phyloP scores from a whole-genome alignment of 2,113 vertebrate species.

The Rhinolophus ferrumequinum region DNA sequence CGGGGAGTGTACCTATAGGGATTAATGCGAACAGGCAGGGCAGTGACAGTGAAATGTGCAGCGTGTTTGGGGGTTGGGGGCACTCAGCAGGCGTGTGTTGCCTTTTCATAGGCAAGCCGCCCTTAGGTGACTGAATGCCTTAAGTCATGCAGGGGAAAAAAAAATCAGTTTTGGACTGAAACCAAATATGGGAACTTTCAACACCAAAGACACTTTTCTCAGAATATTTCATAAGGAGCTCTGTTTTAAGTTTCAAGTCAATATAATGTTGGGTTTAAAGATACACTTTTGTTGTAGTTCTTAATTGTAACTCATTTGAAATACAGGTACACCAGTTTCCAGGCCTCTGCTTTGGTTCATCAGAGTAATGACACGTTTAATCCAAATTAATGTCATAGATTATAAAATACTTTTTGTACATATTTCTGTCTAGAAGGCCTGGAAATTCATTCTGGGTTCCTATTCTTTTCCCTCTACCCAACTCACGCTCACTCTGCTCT shows the following conservation, averaged over 20 bases:
- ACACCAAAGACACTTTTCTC: neutral
- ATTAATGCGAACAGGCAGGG: neutral
- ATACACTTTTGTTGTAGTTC: neutral
- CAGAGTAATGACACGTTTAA: neutral
- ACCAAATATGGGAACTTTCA: slow-evolving; percentile 16
- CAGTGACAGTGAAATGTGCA: neutral
- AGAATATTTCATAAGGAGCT: neutral
- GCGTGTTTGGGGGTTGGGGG: neutral
- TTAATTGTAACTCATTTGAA: neutral
- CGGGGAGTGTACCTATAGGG: neutral
- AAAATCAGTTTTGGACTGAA: slow-evolving; percentile 6
- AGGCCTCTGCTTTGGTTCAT: neutral
- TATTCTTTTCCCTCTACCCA: neutral
- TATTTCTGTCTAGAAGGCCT: neutral
- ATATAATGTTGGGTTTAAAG: neutral
- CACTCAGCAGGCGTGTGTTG: accelerated
- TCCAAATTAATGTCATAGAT: neutral
- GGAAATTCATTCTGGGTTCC: neutral
- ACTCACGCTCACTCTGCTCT: accelerated
- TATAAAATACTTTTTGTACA: neutral
- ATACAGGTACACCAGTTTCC: neutral
- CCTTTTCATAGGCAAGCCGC: neutral
- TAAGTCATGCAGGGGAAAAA: neutral
- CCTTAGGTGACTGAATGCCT: neutral
- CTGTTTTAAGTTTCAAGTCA: neutral